Base-by-base conservation (phyloP, 2,113 vertebrate genomes). In the Sapayoa aenigma region DNA sequence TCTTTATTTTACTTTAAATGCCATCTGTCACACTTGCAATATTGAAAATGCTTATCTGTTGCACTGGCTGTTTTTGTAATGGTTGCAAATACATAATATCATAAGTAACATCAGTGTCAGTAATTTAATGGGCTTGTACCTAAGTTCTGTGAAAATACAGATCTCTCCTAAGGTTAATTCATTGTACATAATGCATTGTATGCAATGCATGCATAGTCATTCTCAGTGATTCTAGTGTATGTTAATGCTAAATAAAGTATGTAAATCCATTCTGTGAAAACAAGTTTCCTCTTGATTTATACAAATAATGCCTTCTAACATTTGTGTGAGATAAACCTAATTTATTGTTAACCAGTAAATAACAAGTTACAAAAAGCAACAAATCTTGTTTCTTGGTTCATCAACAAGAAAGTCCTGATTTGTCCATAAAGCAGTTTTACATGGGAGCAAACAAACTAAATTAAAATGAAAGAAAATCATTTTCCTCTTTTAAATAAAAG, bases 181-280 rank as follows among this genome's bases (percentile, higher is more conserved):
- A 77, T n/a, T 87, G 16, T n/a, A 84, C 50, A 89, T 37, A 60
- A 55, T 52, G 33, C 41, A 50, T 41, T 82, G 44, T 53, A 13
- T 50, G 35, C 27, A 35, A 33, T 76, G 35, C 55, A 27, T 63
- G 46, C 52, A 47, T 66, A 94, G 67, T 50, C 72, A 42, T 84
- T 96, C 68, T 93, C 78, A 77, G 46, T 84, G 69, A 33, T 66
- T 18, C 71, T 94, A 76, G 74, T 63, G 71, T 49, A 88, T 83
- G 21, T 73, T 90, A 93, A 96, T 83, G 68, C 69, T 91, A 89
- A 97, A 93, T 73, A 89, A 94, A 87, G 44, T 75, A 89, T 90
- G 94, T 28, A 95, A 94, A 96, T 94, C 92, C 37, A 78, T 83
- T 22, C 62, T 67, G 85, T 94, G 80, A 95, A 95, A 35, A 68